Conservation (phyloP, 2,113 vertebrate species). For the Myrmecobius fasciatus region DNA sequence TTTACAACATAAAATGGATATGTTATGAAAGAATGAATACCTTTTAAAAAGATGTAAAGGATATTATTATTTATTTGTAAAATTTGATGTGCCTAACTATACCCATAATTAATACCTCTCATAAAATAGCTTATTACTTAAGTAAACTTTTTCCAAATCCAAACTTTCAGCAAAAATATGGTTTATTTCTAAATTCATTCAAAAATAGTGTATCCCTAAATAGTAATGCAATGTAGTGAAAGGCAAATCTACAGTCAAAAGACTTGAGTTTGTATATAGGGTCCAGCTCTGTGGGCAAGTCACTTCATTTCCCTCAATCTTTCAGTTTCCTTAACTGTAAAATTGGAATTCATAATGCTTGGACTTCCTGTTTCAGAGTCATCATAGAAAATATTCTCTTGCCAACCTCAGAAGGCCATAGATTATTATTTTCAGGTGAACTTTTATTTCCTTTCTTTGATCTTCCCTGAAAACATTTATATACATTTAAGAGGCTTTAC, state of each 20-base stretch:
- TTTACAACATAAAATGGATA: neutral
- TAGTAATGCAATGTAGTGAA: neutral
- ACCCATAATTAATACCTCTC: neutral
- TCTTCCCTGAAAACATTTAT: neutral
- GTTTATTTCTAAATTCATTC: neutral
- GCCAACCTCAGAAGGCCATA: neutral
- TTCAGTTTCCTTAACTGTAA: neutral
- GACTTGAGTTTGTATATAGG: neutral
- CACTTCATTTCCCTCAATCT: neutral
- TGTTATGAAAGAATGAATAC: neutral
- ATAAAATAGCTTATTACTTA: neutral
- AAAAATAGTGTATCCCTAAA: neutral
- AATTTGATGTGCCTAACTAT: neutral
- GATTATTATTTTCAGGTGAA: neutral
- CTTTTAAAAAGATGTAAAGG: neutral
- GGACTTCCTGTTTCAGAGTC: neutral
- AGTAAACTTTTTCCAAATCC: neutral
- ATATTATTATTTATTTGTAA: neutral
- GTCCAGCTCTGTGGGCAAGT: neutral
- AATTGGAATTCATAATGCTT: neutral
- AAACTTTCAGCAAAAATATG: neutral
- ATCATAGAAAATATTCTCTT: neutral
- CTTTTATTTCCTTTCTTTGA: neutral
- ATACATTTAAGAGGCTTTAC: neutral
- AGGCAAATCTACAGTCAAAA: neutral